Evolutionary conservation across 2,797 vertebrate species (phyloP).

Genomic region (Trachops cirrhosus): DNA sequence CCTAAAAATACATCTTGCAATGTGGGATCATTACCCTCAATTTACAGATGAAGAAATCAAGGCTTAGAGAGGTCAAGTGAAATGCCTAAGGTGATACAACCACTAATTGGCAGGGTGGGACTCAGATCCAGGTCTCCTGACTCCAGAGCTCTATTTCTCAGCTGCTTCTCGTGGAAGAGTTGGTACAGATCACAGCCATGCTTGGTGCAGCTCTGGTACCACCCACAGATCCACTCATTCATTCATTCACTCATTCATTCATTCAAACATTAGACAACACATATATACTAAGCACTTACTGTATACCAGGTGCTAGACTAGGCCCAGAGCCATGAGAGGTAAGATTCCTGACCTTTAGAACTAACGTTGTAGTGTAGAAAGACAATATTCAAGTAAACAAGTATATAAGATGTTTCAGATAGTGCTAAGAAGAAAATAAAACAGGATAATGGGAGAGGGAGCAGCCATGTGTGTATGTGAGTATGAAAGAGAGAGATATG

Average conservation of each 20-base stretch:
- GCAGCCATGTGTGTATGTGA: not conserved
- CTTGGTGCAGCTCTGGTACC: not conserved
- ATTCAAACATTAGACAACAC: not conserved
- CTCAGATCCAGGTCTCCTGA: slow-evolving; percentile 53
- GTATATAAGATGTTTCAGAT: not conserved
- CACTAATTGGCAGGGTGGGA: slow-evolving; percentile 22
- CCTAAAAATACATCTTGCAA: not conserved
- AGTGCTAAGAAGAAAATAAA: slow-evolving; percentile 33
- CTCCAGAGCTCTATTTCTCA: slow-evolving; percentile 23
- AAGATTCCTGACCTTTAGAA: not conserved
- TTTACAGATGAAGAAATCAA: slow-evolving; percentile 22
- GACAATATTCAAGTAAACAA: not conserved
- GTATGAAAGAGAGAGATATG: not conserved
- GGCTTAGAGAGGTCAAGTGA: slow-evolving; percentile 38
- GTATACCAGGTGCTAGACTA: not conserved
- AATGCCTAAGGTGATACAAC: not conserved
- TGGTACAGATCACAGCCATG: not conserved
- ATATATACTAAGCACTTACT: not conserved
- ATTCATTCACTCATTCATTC: not conserved
- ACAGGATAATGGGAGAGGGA: not conserved
- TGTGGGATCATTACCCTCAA: slow-evolving; percentile 30
- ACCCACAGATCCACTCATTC: not conserved
- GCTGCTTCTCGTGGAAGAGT: not conserved
- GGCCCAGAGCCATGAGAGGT: not conserved
- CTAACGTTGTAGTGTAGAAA: not conserved